These are phyloP conservation scores for Gnathonemus longibarbis DNA, from an alignment of 2,113 vertebrate species.

Conservation along the genomic window DNA sequence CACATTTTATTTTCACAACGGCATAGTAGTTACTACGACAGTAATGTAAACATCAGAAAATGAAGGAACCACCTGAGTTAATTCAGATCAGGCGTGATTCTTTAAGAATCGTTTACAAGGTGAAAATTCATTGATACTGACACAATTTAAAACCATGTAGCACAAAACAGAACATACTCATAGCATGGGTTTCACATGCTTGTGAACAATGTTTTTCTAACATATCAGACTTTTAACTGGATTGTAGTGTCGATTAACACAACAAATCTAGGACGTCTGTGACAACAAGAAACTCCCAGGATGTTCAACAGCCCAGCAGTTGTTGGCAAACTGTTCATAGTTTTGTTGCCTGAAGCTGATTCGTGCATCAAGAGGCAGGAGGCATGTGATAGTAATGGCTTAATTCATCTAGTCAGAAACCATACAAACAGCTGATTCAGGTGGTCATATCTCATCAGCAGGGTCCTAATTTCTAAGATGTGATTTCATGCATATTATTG, in stretches of 20 bases:
- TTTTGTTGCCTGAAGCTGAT: conserved; percentile 25
- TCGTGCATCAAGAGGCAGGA: conserved; percentile 14
- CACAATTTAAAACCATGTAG: background rate
- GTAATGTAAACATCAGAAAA: background rate
- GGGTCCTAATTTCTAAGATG: conserved; percentile 44
- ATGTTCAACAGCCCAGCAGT: conserved; percentile 1
- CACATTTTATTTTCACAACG: background rate
- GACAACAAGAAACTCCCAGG: background rate
- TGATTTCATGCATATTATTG: background rate
- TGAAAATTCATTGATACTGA: background rate
- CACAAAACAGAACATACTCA: background rate
- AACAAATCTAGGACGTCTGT: background rate
- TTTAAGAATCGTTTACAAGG: background rate
- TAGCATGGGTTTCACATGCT: background rate
- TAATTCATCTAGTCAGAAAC: conserved; percentile 37
- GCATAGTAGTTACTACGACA: background rate
- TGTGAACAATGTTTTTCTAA: background rate
- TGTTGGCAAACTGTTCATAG: conserved; percentile 22
- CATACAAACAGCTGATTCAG: background rate
- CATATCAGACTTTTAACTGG: background rate
- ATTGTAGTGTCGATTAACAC: background rate
- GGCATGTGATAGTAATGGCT: conserved; percentile 31
- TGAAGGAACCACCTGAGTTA: background rate
- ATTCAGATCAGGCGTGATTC: background rate
- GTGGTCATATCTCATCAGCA: conserved; percentile 36